These are phyloP conservation scores for Adelognathus sp. DNA, from an alignment of 2,888 invertebrate genomes.

Conservation along the genomic window DNA sequence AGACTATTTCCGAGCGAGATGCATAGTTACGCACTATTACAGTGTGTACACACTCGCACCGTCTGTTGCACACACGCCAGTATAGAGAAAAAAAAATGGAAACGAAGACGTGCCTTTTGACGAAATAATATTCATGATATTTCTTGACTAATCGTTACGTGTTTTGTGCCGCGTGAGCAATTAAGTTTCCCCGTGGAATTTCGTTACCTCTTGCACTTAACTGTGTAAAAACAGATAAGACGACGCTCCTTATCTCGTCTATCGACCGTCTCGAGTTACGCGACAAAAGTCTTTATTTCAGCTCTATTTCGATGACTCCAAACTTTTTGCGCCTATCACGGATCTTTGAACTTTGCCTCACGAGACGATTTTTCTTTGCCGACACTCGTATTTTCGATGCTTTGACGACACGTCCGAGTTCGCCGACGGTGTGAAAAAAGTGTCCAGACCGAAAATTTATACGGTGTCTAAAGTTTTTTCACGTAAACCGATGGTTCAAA, in stretches of 20 bases:
- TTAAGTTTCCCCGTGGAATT: background rate
- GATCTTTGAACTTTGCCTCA: background rate
- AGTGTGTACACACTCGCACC: background rate
- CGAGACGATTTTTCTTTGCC: background rate
- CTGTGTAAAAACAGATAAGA: background rate
- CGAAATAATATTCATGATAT: background rate
- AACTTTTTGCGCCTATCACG: background rate
- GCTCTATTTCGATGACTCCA: background rate
- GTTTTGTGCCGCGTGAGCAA: background rate
- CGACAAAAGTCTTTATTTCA: background rate
- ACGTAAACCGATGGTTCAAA: too few species aligned
- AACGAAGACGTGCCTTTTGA: background rate
- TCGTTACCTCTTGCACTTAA: background rate
- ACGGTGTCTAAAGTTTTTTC: too few species aligned
- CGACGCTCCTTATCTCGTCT: background rate
- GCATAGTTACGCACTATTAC: constrained; percentile 45
- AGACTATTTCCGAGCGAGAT: constrained; percentile 59
- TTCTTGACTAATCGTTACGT: background rate
- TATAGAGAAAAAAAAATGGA: constrained; percentile 2
- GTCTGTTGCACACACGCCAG: background rate
- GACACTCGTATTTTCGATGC: background rate
- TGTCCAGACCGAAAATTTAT: too few species aligned
- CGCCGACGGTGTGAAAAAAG: too few species aligned
- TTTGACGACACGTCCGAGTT: background rate
- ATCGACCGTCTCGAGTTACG: background rate